phyloP scores from a whole-genome alignment of 2,888 invertebrate genomes.

The Netelia virgata region DNA sequence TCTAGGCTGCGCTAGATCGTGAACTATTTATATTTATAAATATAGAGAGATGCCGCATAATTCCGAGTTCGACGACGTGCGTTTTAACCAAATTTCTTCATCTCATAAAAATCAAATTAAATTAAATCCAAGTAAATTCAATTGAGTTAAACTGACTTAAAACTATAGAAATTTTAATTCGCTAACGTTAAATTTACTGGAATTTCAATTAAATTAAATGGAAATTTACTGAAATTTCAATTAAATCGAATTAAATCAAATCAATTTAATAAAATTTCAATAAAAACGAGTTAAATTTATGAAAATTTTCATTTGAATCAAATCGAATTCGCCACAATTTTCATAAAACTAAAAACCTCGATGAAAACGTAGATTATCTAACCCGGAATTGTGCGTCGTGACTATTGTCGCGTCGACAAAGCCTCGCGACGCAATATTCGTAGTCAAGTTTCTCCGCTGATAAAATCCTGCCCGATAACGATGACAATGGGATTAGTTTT shows the following conservation, averaged over 20 bases:
- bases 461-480: not conserved
- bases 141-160: too few relatives aligned
- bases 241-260: not conserved
- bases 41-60: not conserved
- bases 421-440: not conserved
- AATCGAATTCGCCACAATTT: not conserved
- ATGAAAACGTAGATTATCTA: not conserved
- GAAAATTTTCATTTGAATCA: not conserved
- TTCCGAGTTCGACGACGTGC: not conserved
- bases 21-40: not conserved
- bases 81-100: too few relatives aligned
- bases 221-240: not conserved
- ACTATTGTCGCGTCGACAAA: too few relatives aligned
- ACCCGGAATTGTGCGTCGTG: not conserved
- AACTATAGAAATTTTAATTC: too few relatives aligned
- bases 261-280: not conserved
- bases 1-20: conserved; percentile 44
- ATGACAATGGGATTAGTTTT: conserved; percentile 29
- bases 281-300: not conserved
- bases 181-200: too few relatives aligned
- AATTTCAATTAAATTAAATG: not conserved
- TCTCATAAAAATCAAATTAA: too few relatives aligned
- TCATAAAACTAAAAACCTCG: too few relatives aligned
- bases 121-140: too few relatives aligned
- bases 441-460: not conserved